Base-by-base conservation (phyloP, 2,888 invertebrate genomes). In the Phymatocera aterrima region DNA sequence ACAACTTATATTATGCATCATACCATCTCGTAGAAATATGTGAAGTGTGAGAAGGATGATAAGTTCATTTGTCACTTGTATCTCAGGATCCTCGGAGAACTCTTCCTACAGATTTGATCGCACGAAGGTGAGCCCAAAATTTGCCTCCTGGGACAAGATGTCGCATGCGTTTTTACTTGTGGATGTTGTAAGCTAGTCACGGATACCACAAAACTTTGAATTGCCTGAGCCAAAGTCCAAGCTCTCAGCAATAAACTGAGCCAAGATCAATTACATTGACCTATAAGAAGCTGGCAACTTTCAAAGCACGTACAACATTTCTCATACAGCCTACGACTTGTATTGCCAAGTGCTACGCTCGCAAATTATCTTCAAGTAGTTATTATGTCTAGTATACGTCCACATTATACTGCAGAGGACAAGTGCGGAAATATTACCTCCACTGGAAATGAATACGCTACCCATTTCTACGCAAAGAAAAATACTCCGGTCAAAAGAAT, bases 211-310 rank as follows among this genome's bases (percentile, higher is more conserved):
- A 60, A 75, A 54, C 57, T 40, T 37, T 24, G 72, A 72, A 57
- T 75, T 43, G 40, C 75, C 40, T 2, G 75, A 60, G 57, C 37
- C 60, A 40, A 75, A 72, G 72, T 72, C 48, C 72, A 51, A 57
- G 8, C 75, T 57, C 57, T 75, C 75, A 60, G 75, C 75, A 60
- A 75, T 75, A 75, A 75, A 75, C 60, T 75, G 54, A 60, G 75
- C 54, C 54, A 75, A 75, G 75, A 75, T 75, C 75, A 60, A 75
- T 75, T 54, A 75, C 75, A 51, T 34, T 43, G 60, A 75, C 60
- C 40, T 40, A 37, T 57, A 75, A 75, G 75, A 28, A 60, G 48
- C 72, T 72, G 48, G 31, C 72, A 51, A 34, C 28, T 72, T 72
- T 72, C 72, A 34, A 34, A 51, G 72, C 72, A 72, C 72, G 72